Base-by-base conservation (phyloP, 2,797 vertebrate species). In the Sylvia borin region DNA sequence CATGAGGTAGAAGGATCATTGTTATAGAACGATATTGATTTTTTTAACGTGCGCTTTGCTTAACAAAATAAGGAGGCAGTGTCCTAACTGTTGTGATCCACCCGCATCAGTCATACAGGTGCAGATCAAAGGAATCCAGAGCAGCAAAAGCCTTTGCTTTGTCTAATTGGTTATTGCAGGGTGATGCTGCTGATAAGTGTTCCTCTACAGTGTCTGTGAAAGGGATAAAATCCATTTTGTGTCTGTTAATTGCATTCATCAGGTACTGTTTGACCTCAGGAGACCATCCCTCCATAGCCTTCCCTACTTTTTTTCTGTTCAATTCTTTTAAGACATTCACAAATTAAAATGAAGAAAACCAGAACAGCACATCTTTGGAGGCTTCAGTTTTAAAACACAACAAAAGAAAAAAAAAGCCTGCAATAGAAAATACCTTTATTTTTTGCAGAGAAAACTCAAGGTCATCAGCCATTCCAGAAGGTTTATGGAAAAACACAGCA, bases 1-100 rank as follows among this genome's bases (percentile, higher is more conserved):
- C 98, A 32, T 97, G 98, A 50, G 97, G 98, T 94, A 99, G 99
- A 66, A 85, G 7, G 27, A 73, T 57, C 8, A 5, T 36, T 62
- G 29, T 32, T 51, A 10, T 68, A 66, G 24, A 38, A 17, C 9
- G 62, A 17, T 9, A 32, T 1, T 6, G 53, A 22, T 70, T 78
- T 78, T n/a, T 61, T 81, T 40, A 76, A 60, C 73, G 45, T 9
- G 9, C 2, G 6, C 6, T 48, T 81, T 7, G 3, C 54, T 64
- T 74, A 32, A 32, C 13, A 62, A 57, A 91, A 42, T 45, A 62
- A 75, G 25, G 40, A 36, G 55, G 17, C 34, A 48, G 11, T 24
- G 17, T 64, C 53, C 32, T 61, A 45, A 13, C 8, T 1, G 0
- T 17, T 66, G 26, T 60, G 20, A 70, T 48, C 43, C 54, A 25